Evolutionary conservation across 1,140 invertebrate species (phyloP).

Genomic region (Tetramorium alpestre): DNA sequence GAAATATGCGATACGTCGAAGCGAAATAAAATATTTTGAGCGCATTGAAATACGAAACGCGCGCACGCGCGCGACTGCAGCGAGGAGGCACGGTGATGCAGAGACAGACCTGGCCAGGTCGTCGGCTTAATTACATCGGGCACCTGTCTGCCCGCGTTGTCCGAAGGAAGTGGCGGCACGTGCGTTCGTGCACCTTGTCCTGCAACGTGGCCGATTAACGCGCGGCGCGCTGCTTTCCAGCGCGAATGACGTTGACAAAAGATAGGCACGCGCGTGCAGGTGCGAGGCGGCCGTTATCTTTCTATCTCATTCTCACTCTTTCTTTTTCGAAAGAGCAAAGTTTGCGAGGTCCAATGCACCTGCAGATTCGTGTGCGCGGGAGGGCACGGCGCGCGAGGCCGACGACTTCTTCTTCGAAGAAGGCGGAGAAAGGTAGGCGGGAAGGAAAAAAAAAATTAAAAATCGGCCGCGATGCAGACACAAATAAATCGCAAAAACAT

Average conservation of each 20-base stretch:
- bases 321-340: background rate
- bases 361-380: conserved; percentile 66
- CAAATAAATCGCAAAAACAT: conserved; percentile 86
- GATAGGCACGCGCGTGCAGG: conserved; percentile 46
- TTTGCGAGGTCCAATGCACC: conserved; percentile 63
- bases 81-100: background rate
- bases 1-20: background rate
- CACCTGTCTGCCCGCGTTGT: conserved; percentile 59
- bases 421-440: conserved; percentile 36
- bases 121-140: conserved; percentile 60
- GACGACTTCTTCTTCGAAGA: conserved; percentile 66
- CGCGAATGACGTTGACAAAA: conserved; percentile 68
- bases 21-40: conserved; percentile 33
- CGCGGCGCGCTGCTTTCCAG: background rate
- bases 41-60: background rate
- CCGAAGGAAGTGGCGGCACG: conserved; percentile 9
- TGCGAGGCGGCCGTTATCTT: conserved; percentile 49
- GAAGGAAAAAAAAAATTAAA: conserved; percentile 47
- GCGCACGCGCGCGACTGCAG: background rate
- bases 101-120: background rate
- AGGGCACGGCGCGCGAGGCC: conserved; percentile 62
- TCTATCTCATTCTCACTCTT: background rate
- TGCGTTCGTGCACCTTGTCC: conserved; percentile 37
- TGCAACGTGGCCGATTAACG: conserved; percentile 61
- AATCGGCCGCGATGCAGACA: conserved; percentile 79